Base-by-base conservation (phyloP, 2,113 vertebrate genomes). In the Siphamia tubifer region DNA sequence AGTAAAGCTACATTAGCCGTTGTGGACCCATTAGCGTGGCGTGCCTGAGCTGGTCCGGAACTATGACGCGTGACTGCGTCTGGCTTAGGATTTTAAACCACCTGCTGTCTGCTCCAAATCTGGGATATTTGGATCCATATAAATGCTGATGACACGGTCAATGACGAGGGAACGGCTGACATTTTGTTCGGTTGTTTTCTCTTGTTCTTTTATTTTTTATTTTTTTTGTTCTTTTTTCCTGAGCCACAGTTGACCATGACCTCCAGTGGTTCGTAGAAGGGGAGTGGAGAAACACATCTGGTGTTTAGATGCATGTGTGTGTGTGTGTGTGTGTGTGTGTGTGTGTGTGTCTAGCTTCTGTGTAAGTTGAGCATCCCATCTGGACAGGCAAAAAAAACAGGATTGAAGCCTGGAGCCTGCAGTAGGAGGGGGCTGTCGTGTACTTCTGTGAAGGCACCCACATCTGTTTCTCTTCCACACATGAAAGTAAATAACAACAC, bases 281-380 rank as follows among this genome's bases (percentile, higher is more conserved):
- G 44, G 51, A 82, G 43, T 34, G 16, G 53, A 77, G 48, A 48
- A 83, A 23, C 83, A 85, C 81, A 82, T 83, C 81, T 89, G 83
- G 66, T 74, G 71, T 67, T 64, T 47, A 17, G 12, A 21, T 57
- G 38, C 34, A n/a, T 68, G 53, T 44, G 62, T 36, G 53, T 24
- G 20, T 62, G 25, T 62, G 57, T 47, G 58, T 63, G 66, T 62
- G 39, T 45, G 39, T 47, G 39, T 56, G 54, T 66, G 39, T 60
- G 36, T 38, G 58, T 60, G 51, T 48, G 45, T 61, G 16, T 70
- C 31, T 44, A 56, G 47, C 28, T 32, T 68, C 52, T 78, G 79
- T 75, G 74, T 52, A 40, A 74, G 55, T 76, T 73, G 63, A 83
- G 64, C 65, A 73, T 79, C 79, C 83, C 81, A 86, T 90, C 86